Conservation (phyloP, 1,140 invertebrate genomes). For the Bradynema listronoti region DNA sequence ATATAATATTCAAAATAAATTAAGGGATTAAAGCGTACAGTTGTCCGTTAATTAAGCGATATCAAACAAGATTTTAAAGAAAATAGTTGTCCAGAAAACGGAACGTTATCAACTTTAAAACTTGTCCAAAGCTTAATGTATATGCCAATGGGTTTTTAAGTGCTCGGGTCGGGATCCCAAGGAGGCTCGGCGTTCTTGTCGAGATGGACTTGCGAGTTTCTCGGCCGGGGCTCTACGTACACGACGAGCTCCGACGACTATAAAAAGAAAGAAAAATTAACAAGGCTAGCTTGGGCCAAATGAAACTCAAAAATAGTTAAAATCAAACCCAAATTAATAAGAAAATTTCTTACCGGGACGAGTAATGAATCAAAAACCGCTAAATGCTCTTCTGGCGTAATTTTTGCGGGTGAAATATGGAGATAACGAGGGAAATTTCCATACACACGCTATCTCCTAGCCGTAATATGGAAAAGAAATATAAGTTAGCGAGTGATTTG, state of each 20-base stretch:
- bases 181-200: slow-evolving; percentile 54
- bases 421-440: slow-evolving; percentile 40
- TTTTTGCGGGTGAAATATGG: slow-evolving; percentile 37
- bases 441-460: slow-evolving; percentile 50
- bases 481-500: too few species aligned
- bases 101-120: too few species aligned
- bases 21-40: too few species aligned
- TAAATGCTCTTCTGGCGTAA: slow-evolving; percentile 54
- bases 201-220: slow-evolving; percentile 42
- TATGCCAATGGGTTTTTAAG: too few species aligned
- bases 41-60: too few species aligned
- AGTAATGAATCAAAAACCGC: slow-evolving; percentile 24
- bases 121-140: too few species aligned
- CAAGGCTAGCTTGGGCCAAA: background rate
- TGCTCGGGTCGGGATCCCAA: slow-evolving; percentile 23
- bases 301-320: slow-evolving; percentile 11
- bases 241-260: slow-evolving; percentile 13
- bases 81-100: too few species aligned
- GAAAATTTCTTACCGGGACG: slow-evolving; percentile 9
- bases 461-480: too few species aligned
- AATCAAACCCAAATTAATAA: slow-evolving; percentile 1
- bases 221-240: slow-evolving; percentile 29
- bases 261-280: slow-evolving; percentile 25
- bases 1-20: too few species aligned
- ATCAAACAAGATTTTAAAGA: too few species aligned